Percentiles rank a stretch among this genome's conserved stretches.
These are phyloP conservation scores for Carassius gibelio DNA, from an alignment of 2,113 vertebrate species.

Conservation along the genomic window DNA sequence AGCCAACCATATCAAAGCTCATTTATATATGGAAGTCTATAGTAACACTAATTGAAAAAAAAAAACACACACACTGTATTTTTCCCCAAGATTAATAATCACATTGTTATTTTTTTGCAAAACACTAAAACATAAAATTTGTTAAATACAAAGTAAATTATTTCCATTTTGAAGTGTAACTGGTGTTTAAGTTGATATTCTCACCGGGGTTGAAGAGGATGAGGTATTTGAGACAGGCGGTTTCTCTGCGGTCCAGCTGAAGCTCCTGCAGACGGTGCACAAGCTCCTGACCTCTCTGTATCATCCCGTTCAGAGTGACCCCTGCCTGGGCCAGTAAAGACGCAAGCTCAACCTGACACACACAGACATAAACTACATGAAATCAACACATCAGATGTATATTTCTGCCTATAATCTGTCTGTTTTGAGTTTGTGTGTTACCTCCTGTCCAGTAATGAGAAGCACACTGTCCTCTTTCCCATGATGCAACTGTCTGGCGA, in stretches of 20 bases:
- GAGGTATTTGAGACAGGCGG: conserved; percentile 90
- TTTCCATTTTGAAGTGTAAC: neutral
- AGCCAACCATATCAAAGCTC: too few relatives aligned
- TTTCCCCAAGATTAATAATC: too few relatives aligned
- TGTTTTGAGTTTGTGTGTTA: conserved; percentile 53
- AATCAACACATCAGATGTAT: neutral
- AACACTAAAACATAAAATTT: neutral
- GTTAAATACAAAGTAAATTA: neutral
- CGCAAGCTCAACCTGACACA: conserved; percentile 81
- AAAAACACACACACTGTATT: too few relatives aligned
- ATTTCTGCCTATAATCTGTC: neutral
- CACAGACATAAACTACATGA: neutral
- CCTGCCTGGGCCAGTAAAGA: conserved; percentile 75
- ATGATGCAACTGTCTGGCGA: conserved; percentile 87
- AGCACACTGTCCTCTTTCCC: conserved; percentile 83
- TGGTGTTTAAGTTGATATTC: conserved; percentile 47
- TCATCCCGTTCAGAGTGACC: conserved; percentile 77
- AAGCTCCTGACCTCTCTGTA: conserved; percentile 83
- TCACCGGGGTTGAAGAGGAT: conserved; percentile 92
- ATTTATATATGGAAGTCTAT: too few relatives aligned
- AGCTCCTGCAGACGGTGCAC: conserved; percentile 80
- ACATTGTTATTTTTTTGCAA: too few relatives aligned
- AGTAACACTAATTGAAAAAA: too few relatives aligned
- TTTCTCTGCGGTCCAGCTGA: conserved; percentile 86
- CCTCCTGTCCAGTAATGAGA: conserved; percentile 90